Conservation (phyloP, 1,140 invertebrate species). For the Phthorimaea operculella region DNA sequence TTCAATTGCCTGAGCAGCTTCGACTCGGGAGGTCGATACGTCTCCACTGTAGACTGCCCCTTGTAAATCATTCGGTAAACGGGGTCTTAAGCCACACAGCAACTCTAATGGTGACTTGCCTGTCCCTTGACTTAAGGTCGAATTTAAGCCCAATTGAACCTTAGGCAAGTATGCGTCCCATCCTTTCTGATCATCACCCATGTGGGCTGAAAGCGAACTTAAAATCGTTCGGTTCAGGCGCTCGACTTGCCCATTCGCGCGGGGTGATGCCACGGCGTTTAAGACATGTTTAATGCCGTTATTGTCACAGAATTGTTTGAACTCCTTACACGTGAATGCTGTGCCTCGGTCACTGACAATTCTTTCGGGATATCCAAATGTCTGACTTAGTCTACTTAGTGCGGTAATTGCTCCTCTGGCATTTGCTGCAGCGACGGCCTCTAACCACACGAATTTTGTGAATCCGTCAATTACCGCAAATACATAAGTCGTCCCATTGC, state of each 20-base stretch:
- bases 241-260: constrained; percentile 8
- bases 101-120: constrained; percentile 10
- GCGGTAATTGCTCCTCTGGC: background rate
- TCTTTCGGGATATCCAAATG: constrained; percentile 1
- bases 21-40: background rate
- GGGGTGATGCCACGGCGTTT: constrained; percentile 33
- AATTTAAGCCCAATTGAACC: constrained; percentile 4
- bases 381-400: background rate
- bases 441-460: constrained; percentile 4
- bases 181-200: constrained; percentile 2
- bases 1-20: background rate
- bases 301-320: background rate
- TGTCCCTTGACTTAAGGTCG: background rate
- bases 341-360: constrained; percentile 4
- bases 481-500: constrained; percentile 5
- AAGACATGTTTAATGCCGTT: constrained; percentile 9
- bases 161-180: constrained; percentile 10
- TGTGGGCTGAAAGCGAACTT: background rate
- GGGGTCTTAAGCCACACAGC: constrained; percentile 5
- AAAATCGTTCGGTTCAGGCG: constrained; percentile 4
- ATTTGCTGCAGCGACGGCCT: constrained; percentile 1
- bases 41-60: background rate
- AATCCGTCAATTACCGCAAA: constrained; percentile 7
- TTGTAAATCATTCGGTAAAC: constrained; percentile 1
- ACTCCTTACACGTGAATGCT: background rate